Percentiles rank a stretch among this genome's conserved stretches.
Conservation (phyloP, 2,113 vertebrate species). For the Forbesichthys papilliferus region DNA sequence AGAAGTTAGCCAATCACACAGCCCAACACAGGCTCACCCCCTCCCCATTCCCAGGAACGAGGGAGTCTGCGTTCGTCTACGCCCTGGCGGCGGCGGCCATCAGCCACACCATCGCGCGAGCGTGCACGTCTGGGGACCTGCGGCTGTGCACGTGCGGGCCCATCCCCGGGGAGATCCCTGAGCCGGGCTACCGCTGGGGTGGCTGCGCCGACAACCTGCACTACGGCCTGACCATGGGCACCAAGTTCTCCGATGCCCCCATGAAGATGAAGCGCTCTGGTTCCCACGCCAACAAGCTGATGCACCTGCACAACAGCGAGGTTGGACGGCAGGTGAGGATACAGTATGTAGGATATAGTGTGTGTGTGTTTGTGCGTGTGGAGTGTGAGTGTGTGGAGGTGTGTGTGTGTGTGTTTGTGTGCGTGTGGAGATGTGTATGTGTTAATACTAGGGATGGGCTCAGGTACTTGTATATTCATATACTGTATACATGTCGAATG, state of each 20-base stretch:
- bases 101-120: slow-evolving; percentile 94
- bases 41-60: slow-evolving; percentile 80
- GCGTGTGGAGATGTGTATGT: no score
- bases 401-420: no score
- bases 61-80: slow-evolving; percentile 95
- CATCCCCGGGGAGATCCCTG: slow-evolving; percentile 89
- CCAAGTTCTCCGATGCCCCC: slow-evolving; percentile 97
- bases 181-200: slow-evolving; percentile 97
- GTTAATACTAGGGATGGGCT: no score
- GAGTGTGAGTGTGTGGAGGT: no score
- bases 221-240: slow-evolving; percentile 94
- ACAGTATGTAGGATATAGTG: no score
- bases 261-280: slow-evolving; percentile 98
- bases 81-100: slow-evolving; percentile 94
- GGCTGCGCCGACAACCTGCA: slow-evolving; percentile 98
- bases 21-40: neutral
- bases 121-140: slow-evolving; percentile 94
- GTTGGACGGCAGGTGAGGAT: slow-evolving; percentile 92
- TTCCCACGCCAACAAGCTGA: slow-evolving; percentile 97
- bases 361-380: no score
- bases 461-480: no score
- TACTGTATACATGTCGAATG: no score
- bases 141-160: slow-evolving; percentile 93
- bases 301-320: slow-evolving; percentile 99
- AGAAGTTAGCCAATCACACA: neutral